phyloP scores from a whole-genome alignment of 2,797 vertebrate genomes.

The Coendou prehensilis region DNA sequence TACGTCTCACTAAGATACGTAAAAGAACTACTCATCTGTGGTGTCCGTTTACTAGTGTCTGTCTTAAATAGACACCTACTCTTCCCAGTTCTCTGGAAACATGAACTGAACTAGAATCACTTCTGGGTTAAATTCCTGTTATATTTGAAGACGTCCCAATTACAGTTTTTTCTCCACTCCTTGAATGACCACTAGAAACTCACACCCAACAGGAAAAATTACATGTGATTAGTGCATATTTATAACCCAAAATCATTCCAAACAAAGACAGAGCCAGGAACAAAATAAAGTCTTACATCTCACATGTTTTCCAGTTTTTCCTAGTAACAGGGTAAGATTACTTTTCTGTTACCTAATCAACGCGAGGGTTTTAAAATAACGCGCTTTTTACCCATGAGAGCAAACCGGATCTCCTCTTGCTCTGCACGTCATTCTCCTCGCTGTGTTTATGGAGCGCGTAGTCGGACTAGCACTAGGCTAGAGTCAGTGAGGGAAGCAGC shows the following conservation, averaged over 20 bases:
- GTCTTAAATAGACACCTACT: neutral
- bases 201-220: neutral
- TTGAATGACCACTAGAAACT: neutral
- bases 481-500: neutral
- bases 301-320: neutral
- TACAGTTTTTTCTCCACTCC: neutral
- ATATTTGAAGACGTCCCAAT: slow-evolving; percentile 33
- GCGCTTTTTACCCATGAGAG: neutral
- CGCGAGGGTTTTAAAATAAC: slow-evolving; percentile 6
- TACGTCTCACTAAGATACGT: neutral
- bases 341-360: neutral
- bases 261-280: neutral
- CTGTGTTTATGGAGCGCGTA: neutral
- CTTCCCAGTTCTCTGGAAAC: neutral
- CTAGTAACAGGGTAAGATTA: neutral
- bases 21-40: neutral
- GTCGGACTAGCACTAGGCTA: neutral
- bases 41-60: neutral
- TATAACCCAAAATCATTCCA: slow-evolving; percentile 40
- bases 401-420: neutral
- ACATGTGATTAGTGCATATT: neutral
- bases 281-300: neutral
- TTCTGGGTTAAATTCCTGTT: neutral
- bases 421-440: neutral
- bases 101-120: neutral